phyloP scores from a whole-genome alignment of 2,888 invertebrate genomes.

The Nomada flava region DNA sequence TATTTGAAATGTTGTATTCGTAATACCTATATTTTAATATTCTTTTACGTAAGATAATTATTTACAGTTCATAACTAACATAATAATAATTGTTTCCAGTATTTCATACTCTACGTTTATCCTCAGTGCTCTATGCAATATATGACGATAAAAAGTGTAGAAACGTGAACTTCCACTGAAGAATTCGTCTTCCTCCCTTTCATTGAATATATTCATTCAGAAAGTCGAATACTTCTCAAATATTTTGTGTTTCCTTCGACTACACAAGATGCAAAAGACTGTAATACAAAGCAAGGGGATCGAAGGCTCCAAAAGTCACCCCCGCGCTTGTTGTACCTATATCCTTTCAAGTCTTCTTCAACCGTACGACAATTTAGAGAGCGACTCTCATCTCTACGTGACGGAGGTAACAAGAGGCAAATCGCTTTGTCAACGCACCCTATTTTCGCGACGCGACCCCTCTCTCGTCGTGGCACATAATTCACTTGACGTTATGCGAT shows the following conservation, averaged over 20 bases:
- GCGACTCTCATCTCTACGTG: constrained; percentile 63
- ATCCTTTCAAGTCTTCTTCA: constrained; percentile 43
- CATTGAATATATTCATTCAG: neutral
- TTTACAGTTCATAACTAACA: too few species aligned
- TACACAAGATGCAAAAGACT: neutral
- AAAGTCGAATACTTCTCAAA: neutral
- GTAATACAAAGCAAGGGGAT: constrained; percentile 10
- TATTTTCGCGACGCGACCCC: constrained; percentile 23
- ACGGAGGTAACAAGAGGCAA: constrained; percentile 71
- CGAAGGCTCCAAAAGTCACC: constrained; percentile 22
- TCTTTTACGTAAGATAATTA: too few species aligned
- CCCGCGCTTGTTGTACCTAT: constrained; percentile 20
- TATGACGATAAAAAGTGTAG: too few species aligned
- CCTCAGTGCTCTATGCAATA: too few species aligned
- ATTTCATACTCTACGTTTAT: too few species aligned
- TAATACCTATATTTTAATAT: too few species aligned
- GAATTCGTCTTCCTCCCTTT: too few species aligned
- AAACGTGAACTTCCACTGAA: too few species aligned
- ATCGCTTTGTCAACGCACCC: constrained; percentile 72
- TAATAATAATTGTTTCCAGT: too few species aligned
- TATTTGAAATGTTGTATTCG: too few species aligned
- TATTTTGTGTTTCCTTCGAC: neutral
- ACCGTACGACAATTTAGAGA: constrained; percentile 62
- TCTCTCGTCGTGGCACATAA: constrained; percentile 36
- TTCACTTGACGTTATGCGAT: constrained; percentile 61